Evolutionary conservation across 2,113 vertebrate species (phyloP), one percentile per base, ranked within the genome.

Genomic region (Delphinus delphis): DNA sequence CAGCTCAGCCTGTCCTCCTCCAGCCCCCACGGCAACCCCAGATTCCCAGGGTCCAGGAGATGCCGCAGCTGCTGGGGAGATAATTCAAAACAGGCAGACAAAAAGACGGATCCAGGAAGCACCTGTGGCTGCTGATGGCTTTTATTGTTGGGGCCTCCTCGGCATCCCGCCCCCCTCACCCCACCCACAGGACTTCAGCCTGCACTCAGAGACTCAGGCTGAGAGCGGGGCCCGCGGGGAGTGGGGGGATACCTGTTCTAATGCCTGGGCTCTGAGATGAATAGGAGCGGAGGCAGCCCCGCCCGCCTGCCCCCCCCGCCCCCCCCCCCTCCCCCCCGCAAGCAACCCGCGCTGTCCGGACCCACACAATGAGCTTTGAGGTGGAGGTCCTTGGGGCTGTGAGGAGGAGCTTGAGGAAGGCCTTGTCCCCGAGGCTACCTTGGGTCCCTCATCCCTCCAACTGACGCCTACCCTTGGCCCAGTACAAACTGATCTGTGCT

Each of bases 11-110:
- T 79, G 1, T 74, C 36, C 10, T n/a, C 33, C 53, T 96, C 79
- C 89, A 76, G 25, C 79, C 95, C 77, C 94, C 74, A 90, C 4
- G 12, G 86, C 94, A 91, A 36, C 85, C 90, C 80, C 86, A 88
- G 93, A 98, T 98, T 98, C 98, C 97, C 94, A 94, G 96, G 96
- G 95, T 86, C 97, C 82, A 85, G 98, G 97, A 97, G 98, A 96
- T 97, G 96, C 97, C 93, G 91, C 98, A 99, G 98, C 98, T 99
- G 99, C 98, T 98, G 95, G 95, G 97, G 96, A 98, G 98, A 98
- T 98, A 98, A 98, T 98, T 98, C 96, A 97, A 98, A 98, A 94
- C 97, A 98, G 98, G 74, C 90, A 86, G 97, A 98, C 96, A 97
- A 98, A 98, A 97, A 97, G 98, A 98, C 92, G 96, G 95, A 1